Conservation (phyloP, 2,797 vertebrate genomes). For the Glossophaga mutica region DNA sequence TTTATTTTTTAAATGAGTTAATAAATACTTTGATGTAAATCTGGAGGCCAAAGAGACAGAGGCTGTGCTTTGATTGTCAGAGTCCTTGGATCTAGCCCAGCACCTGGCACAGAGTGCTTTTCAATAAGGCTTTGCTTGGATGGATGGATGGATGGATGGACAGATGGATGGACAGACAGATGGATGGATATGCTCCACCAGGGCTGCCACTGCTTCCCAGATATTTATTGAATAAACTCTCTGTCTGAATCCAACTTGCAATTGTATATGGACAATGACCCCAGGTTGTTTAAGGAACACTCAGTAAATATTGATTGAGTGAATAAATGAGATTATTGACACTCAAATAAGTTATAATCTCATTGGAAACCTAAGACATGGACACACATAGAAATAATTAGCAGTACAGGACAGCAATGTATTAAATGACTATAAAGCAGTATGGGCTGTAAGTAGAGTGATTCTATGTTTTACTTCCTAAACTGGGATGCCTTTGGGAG, state of each 20-base stretch:
- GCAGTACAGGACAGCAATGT: not conserved
- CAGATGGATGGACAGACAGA: accelerated
- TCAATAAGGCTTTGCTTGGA: not conserved
- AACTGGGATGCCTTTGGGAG: not conserved
- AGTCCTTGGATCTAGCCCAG: not conserved
- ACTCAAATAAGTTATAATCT: not conserved
- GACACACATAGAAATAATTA: not conserved
- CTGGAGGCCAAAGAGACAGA: not conserved
- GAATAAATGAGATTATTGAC: not conserved
- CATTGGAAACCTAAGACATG: not conserved
- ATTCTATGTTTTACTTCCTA: not conserved
- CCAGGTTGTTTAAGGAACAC: not conserved
- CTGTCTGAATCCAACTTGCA: not conserved
- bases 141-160: not conserved
- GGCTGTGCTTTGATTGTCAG: not conserved
- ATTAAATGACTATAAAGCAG: not conserved
- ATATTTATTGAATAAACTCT: not conserved
- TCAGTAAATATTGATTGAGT: slow-evolving; percentile 10
- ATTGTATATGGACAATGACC: not conserved
- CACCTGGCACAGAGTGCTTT: not conserved
- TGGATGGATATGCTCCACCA: not conserved
- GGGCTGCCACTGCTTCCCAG: not conserved
- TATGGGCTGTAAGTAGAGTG: not conserved
- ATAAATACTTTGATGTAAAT: not conserved
- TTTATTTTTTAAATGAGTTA: not conserved